Evolutionary conservation across 2,888 invertebrate species (phyloP).

Genomic region (Monoplex corrugatus): DNA sequence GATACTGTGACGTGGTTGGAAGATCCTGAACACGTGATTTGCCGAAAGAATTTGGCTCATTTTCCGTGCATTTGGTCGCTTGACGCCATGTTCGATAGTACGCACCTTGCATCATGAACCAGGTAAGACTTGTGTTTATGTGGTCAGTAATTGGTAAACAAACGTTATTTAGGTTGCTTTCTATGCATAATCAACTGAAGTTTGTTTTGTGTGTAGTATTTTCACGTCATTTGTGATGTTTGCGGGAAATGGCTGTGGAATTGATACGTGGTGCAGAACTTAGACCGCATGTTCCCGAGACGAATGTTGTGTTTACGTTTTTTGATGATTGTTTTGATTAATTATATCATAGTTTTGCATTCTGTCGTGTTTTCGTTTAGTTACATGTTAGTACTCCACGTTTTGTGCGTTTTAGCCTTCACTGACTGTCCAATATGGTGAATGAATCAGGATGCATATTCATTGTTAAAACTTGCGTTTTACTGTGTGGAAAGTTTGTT

Average conservation of each 20-base stretch:
- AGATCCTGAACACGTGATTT: slow-evolving; percentile 68
- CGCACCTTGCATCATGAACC: slow-evolving; percentile 69
- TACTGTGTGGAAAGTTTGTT: background rate
- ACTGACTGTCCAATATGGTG: background rate
- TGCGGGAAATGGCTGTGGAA: background rate
- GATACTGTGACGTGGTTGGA: slow-evolving; percentile 60
- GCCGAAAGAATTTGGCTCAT: slow-evolving; percentile 67
- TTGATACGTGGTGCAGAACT: background rate
- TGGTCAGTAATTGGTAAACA: background rate
- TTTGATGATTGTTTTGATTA: slow-evolving; percentile 15
- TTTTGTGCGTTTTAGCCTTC: background rate
- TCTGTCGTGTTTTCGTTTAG: slow-evolving; percentile 28
- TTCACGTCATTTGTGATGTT: background rate
- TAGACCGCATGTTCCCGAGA: background rate
- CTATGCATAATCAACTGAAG: background rate
- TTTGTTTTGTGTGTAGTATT: background rate
- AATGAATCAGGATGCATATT: background rate
- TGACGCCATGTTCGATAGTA: slow-evolving; percentile 69
- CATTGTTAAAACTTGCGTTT: slow-evolving; percentile 41
- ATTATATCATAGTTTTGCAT: background rate
- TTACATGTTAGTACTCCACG: background rate
- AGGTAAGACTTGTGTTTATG: slow-evolving; percentile 61
- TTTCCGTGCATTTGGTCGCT: slow-evolving; percentile 59
- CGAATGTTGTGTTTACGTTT: slow-evolving; percentile 9
- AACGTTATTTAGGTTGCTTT: background rate